Conservation (phyloP, 2,113 vertebrate genomes). For the Meleagris gallopavo region DNA sequence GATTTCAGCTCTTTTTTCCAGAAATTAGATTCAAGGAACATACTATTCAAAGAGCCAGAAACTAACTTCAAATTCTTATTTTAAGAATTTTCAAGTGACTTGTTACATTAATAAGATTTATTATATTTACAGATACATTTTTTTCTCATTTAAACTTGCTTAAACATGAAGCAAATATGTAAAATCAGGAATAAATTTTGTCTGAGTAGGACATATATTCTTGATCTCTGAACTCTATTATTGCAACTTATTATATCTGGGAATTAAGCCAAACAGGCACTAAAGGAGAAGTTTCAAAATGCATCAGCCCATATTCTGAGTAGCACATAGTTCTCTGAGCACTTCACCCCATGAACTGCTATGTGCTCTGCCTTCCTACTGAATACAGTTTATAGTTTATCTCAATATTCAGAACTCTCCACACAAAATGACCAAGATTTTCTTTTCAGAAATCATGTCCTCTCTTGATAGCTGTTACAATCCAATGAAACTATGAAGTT, state of each 20-base stretch:
- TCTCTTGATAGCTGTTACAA: conserved; percentile 14
- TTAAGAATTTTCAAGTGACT: neutral
- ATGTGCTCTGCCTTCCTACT: neutral
- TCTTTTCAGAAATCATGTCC: conserved; percentile 13
- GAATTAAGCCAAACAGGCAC: neutral
- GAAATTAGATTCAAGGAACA: neutral
- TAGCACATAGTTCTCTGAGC: neutral
- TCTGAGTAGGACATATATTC: neutral
- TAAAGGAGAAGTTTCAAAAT: neutral
- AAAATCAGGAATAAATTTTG: neutral
- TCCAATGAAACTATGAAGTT: neutral
- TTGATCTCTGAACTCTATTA: neutral
- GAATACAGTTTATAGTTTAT: conserved; percentile 11
- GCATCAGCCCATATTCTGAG: neutral
- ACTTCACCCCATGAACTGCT: neutral
- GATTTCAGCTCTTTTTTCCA: neutral
- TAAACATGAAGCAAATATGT: neutral
- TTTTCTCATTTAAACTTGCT: neutral
- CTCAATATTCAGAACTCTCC: conserved; percentile 36
- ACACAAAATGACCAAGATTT: neutral
- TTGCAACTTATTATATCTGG: neutral
- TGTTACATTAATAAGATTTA: neutral
- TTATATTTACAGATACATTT: neutral
- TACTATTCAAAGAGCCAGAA: neutral
- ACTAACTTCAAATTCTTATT: neutral